Base-by-base conservation (phyloP, 1,140 invertebrate genomes). In the Diabrotica undecimpunctata region DNA sequence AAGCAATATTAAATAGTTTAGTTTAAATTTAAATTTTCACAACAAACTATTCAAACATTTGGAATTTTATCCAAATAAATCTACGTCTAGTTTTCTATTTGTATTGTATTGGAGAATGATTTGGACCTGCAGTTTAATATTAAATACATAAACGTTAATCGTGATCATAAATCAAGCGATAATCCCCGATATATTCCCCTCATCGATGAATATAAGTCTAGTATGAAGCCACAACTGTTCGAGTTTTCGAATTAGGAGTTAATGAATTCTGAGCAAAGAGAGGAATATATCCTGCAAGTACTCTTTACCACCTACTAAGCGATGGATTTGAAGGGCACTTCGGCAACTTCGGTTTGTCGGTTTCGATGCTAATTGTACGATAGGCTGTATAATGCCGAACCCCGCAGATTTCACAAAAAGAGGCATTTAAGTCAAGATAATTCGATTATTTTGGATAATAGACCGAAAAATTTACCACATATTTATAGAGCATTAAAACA, bases 111-210 rank as follows among this genome's bases (percentile, higher is more conserved):
- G 25, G 25, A 2, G 25, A 25, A 25, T 25, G 25, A 25, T 25
- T 46, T 46, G 8, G 41, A 46, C 41, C n/a, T 46, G 8, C 41
- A 46, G 61, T 69, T 55, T 69, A 59, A 66, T 63, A 66, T 62
- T 63, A 66, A 69, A 63, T 64, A 52, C 52, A 57, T 69, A 64
- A 69, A 66, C 66, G 54, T 14, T 69, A 64, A 69, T 64, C 66
- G 54, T 14, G n/a, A 11, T 54, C 54, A 69, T 69, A 69, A 69
- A 69, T 65, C 64, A 65, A 61, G 59, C 65, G 54, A 62, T 61
- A 53, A 55, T 63, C 52, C 62, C 50, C 38, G 41, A 46, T 46
- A 8, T n/a, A 46, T 10, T n/a, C 41, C 41, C 41, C 41, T 46
- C 41, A 46, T 10, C n/a, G n/a, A 46, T 46, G n/a, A 46, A 46